These are phyloP conservation scores for Todiramphus saurophagus DNA, from an alignment of 2,113 vertebrate genomes.

Conservation along the genomic window DNA sequence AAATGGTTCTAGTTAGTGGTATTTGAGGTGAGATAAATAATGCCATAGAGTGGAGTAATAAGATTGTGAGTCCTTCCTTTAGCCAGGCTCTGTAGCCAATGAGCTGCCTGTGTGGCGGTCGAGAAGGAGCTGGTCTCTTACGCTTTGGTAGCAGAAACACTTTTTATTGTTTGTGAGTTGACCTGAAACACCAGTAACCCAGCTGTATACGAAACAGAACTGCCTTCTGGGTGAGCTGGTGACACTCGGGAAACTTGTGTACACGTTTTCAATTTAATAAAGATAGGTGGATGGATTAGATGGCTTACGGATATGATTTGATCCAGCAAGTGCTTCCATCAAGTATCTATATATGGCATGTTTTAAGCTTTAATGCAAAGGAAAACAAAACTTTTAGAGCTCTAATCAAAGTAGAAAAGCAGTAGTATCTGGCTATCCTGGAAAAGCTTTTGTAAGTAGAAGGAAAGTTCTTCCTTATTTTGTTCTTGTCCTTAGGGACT, in stretches of 20 bases:
- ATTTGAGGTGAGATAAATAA: neutral
- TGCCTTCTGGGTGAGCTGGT: neutral
- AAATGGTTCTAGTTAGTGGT: neutral
- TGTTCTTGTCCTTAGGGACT: neutral
- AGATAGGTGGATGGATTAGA: neutral
- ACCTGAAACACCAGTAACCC: neutral
- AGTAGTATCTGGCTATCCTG: neutral
- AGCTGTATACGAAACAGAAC: neutral
- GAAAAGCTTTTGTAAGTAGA: neutral
- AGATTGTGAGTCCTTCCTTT: neutral
- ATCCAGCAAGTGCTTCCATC: neutral
- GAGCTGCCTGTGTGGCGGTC: fast-evolving
- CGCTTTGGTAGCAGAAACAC: neutral
- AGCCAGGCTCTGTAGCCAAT: neutral
- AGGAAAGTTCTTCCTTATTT: neutral
- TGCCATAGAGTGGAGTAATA: neutral
- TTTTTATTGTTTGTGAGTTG: neutral
- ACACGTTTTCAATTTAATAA: neutral
- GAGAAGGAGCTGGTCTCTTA: neutral
- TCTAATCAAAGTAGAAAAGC: neutral
- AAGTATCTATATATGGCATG: neutral
- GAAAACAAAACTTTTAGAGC: neutral
- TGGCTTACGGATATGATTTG: neutral
- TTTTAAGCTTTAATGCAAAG: neutral
- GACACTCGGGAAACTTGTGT: neutral